Evolutionary conservation across 2,888 invertebrate species (phyloP).

Genomic region (Leptinotarsa juncta): DNA sequence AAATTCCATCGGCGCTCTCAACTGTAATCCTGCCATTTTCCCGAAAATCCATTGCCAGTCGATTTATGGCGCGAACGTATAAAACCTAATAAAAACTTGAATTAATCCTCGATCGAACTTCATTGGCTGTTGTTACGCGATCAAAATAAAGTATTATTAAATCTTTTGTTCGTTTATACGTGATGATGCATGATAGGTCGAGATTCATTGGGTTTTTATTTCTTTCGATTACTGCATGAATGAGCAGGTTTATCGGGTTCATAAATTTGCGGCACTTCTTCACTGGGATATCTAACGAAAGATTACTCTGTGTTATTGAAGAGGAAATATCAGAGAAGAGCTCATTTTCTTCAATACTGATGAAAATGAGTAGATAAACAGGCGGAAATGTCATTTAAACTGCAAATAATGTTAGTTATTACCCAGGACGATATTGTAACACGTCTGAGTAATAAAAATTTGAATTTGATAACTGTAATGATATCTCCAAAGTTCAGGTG

Average conservation of each 20-base stretch:
- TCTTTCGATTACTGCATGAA: constrained; percentile 38
- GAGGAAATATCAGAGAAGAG: neutral
- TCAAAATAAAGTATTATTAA: constrained; percentile 38
- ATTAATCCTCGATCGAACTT: constrained; percentile 32
- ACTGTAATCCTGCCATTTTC: constrained; percentile 3
- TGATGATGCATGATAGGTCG: constrained; percentile 37
- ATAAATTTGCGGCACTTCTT: constrained; percentile 38
- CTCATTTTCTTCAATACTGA: neutral
- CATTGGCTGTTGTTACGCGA: constrained; percentile 33
- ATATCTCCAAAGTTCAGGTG: too few relatives aligned
- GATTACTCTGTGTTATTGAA: neutral
- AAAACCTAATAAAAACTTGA: constrained; percentile 28
- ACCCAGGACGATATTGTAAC: too few relatives aligned
- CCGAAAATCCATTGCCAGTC: constrained; percentile 23
- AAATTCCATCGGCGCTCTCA: constrained; percentile 26
- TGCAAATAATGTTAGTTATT: neutral
- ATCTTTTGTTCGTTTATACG: constrained; percentile 40
- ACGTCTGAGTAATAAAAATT: too few relatives aligned
- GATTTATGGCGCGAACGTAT: constrained; percentile 31
- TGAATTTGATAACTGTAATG: too few relatives aligned
- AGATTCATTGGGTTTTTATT: constrained; percentile 35
- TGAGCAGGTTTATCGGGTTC: constrained; percentile 36
- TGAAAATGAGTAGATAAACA: neutral
- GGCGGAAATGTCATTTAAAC: neutral
- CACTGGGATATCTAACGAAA: constrained; percentile 31